Conservation (phyloP, 1,140 invertebrate species). For the Bombus soroeensis region DNA sequence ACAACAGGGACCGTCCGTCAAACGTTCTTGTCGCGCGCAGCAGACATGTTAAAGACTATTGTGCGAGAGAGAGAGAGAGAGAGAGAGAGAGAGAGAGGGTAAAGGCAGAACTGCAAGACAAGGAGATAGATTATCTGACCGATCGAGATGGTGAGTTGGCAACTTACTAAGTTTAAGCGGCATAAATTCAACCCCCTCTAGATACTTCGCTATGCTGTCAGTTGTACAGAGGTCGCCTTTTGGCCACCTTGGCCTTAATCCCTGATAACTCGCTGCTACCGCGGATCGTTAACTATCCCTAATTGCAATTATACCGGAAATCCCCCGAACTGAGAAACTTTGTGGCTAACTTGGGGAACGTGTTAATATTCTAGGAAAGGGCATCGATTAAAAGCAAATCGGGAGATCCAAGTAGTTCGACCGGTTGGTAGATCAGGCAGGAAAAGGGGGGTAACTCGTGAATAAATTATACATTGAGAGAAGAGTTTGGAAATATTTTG, state of each 20-base stretch:
- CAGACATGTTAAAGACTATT: background rate
- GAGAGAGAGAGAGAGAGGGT: background rate
- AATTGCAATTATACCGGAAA: constrained; percentile 61
- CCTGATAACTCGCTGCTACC: constrained; percentile 43
- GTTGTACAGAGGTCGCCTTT: constrained; percentile 11
- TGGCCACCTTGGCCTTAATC: constrained; percentile 42
- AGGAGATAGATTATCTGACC: constrained; percentile 52
- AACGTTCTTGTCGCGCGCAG: background rate
- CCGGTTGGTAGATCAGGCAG: too few species aligned
- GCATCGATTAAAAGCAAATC: background rate
- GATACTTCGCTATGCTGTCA: constrained; percentile 34
- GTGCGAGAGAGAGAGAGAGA: background rate
- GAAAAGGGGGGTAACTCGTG: background rate
- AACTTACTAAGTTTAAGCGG: constrained; percentile 41
- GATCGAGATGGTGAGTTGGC: constrained; percentile 58
- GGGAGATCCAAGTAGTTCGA: background rate
- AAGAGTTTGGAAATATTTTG: background rate
- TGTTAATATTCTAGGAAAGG: constrained; percentile 14
- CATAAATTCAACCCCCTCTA: constrained; percentile 35
- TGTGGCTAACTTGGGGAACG: background rate
- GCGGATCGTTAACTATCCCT: constrained; percentile 58
- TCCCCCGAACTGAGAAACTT: constrained; percentile 37
- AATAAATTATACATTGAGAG: background rate
- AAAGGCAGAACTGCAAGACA: background rate
- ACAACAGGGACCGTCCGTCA: background rate